Conservation (phyloP, 2,113 vertebrate genomes). For the Elephantulus edwardii region DNA sequence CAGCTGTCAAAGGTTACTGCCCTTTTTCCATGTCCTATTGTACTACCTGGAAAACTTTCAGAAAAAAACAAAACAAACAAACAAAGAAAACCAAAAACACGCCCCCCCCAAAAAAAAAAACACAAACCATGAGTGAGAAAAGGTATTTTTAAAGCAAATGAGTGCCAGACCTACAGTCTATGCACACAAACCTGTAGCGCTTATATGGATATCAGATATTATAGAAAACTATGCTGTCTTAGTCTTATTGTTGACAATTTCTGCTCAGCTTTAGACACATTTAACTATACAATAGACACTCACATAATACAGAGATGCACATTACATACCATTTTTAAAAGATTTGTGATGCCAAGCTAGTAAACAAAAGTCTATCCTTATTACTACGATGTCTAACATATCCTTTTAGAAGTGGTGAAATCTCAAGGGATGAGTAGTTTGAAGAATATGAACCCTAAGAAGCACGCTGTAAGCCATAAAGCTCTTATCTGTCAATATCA, state of each 20-base stretch:
- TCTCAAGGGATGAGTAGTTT: slow-evolving; percentile 56
- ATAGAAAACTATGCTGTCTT: background rate
- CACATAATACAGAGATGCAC: slow-evolving; percentile 17
- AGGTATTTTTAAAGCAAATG: background rate
- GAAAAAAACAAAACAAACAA: slow-evolving; percentile 1
- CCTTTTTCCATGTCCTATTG: background rate
- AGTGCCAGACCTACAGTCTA: background rate
- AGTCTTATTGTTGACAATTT: background rate
- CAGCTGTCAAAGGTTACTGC: background rate
- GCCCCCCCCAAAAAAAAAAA: too few relatives aligned
- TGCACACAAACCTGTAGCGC: background rate
- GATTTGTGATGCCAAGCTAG: background rate
- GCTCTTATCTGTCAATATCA: slow-evolving; percentile 70
- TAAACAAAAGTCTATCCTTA: slow-evolving; percentile 56
- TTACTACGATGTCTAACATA: slow-evolving; percentile 46
- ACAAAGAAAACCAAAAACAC: too few relatives aligned
- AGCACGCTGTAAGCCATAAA: slow-evolving; percentile 56
- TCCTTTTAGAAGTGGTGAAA: slow-evolving; percentile 37
- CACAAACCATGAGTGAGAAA: too few relatives aligned
- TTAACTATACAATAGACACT: background rate
- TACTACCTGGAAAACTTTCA: background rate
- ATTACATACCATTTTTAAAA: slow-evolving; percentile 49
- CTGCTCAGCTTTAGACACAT: background rate
- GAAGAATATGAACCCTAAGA: slow-evolving; percentile 56
- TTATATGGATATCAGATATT: background rate